Evolutionary conservation across 2,888 invertebrate genomes (phyloP).

Genomic region (Notocelia uddmanniana): DNA sequence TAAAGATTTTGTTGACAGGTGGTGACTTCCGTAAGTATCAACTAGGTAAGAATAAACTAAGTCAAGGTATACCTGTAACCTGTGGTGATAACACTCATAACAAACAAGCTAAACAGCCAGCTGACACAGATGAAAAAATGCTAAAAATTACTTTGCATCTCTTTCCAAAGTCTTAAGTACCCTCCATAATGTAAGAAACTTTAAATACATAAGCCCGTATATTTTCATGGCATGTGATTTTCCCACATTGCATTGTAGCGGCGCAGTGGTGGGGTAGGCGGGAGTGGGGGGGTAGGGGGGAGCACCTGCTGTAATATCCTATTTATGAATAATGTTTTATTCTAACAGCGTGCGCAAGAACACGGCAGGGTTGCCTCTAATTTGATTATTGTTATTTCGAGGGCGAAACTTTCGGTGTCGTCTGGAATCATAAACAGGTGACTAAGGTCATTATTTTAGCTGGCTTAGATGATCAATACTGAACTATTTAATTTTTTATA

Average conservation of each 20-base stretch:
- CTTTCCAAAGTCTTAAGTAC: constrained; percentile 20
- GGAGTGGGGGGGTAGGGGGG: constrained; percentile 51
- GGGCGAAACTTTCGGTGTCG: constrained; percentile 34
- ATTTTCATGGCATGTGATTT: constrained; percentile 44
- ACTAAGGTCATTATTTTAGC: constrained; percentile 28
- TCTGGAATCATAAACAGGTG: constrained; percentile 20
- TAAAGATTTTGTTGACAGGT: not conserved
- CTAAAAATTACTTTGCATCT: not conserved
- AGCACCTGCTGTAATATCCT: constrained; percentile 80
- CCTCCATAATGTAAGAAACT: constrained; percentile 36
- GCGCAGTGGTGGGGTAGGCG: constrained; percentile 47
- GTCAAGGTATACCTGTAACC: too few species aligned
- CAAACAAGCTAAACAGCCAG: not conserved
- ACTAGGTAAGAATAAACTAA: too few species aligned
- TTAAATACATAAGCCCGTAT: constrained; percentile 43
- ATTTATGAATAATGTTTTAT: constrained; percentile 86
- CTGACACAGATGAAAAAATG: not conserved
- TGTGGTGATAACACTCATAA: not conserved
- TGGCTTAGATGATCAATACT: too few species aligned
- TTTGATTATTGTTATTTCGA: constrained; percentile 42
- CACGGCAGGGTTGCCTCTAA: constrained; percentile 59
- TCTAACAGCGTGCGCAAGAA: constrained; percentile 78
- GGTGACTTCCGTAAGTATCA: not conserved
- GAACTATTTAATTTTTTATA: not conserved
- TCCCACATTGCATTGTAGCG: constrained; percentile 50